Conservation (phyloP, 2,888 invertebrate species). For the Acrocyrtus sp. region DNA sequence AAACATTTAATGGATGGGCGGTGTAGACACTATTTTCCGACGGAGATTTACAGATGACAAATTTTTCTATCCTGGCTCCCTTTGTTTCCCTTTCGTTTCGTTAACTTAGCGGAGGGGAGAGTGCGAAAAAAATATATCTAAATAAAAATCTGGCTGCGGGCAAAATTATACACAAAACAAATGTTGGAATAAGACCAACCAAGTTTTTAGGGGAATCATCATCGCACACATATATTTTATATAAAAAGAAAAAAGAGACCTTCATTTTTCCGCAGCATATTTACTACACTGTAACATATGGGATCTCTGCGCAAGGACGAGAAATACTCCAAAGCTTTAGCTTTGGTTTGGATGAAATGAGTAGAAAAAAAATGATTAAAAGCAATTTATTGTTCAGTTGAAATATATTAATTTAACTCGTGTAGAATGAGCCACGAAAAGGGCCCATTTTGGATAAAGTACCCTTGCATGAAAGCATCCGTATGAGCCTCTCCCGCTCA, state of each 20-base stretch:
- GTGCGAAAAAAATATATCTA: constrained; percentile 37
- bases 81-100: not conserved
- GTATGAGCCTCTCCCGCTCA: too few relatives aligned
- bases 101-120: constrained; percentile 29
- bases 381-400: constrained; percentile 36
- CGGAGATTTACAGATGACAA: constrained; percentile 55
- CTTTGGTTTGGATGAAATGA: too few relatives aligned
- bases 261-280: too few relatives aligned
- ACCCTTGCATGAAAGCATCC: too few relatives aligned
- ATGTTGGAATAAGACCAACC: constrained; percentile 33
- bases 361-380: constrained; percentile 23
- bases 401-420: constrained; percentile 41
- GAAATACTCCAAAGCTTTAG: too few relatives aligned
- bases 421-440: too few relatives aligned
- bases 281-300: too few relatives aligned
- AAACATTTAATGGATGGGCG: constrained; percentile 47
- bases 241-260: too few relatives aligned
- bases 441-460: too few relatives aligned
- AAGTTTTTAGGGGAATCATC: too few relatives aligned
- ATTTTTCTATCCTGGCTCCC: constrained; percentile 38
- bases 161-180: constrained; percentile 19
- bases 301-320: too few relatives aligned
- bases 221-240: too few relatives aligned
- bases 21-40: constrained; percentile 32
- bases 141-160: constrained; percentile 32